Percentiles rank a stretch among this genome's conserved stretches.
Conservation (phyloP, 2,797 vertebrate species). For the Lepus oiostolus region DNA sequence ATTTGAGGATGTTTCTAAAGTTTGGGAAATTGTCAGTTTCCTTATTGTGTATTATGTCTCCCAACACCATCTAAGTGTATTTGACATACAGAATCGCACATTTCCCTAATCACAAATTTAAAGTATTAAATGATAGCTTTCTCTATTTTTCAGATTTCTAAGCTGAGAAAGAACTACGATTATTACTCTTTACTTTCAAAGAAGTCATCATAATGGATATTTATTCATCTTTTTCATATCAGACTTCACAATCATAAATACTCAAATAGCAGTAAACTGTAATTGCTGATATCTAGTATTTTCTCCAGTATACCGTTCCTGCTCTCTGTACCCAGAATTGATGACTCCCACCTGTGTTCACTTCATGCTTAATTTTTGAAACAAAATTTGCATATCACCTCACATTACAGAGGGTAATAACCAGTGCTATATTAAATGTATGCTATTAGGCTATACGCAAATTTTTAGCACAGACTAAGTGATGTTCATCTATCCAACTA, state of each 20-base stretch:
- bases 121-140: not conserved
- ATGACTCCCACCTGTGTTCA: not conserved
- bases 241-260: not conserved
- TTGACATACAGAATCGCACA: not conserved
- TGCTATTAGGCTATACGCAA: not conserved
- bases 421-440: not conserved
- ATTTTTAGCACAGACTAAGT: not conserved
- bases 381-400: not conserved
- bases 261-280: not conserved
- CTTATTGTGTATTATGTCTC: not conserved
- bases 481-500: not conserved
- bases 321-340: not conserved
- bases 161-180: not conserved
- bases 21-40: not conserved
- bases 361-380: not conserved
- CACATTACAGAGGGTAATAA: not conserved
- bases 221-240: not conserved
- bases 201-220: not conserved
- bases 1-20: not conserved
- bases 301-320: not conserved
- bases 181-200: not conserved
- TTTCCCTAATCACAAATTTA: not conserved
- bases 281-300: not conserved
- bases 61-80: not conserved
- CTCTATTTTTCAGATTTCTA: not conserved